These are phyloP conservation scores for Hipparchia sbordonii DNA, from an alignment of 2,888 invertebrate species.

Conservation along the genomic window DNA sequence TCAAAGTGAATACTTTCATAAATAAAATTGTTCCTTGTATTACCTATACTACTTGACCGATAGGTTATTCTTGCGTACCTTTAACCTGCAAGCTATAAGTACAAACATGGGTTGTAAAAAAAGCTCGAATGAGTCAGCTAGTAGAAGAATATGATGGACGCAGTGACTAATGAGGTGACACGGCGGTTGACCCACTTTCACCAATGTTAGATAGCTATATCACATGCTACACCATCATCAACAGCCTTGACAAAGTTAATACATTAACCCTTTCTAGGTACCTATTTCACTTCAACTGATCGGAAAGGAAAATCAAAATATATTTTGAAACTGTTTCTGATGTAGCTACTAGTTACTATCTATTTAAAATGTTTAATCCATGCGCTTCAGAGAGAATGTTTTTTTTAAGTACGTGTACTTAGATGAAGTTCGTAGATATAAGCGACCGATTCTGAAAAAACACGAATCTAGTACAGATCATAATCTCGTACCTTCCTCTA, in stretches of 20 bases:
- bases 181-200: slow-evolving; percentile 8
- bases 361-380: no score
- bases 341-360: no score
- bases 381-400: no score
- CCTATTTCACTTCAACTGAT: neutral
- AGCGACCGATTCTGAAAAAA: no score
- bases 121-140: neutral
- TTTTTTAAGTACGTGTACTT: no score
- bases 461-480: no score
- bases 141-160: neutral
- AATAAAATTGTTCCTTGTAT: neutral
- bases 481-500: no score
- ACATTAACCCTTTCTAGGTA: neutral
- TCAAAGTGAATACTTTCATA: neutral
- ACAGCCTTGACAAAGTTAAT: neutral
- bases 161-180: slow-evolving; percentile 4
- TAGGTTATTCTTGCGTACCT: neutral
- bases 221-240: neutral
- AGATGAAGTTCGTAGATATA: no score
- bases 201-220: slow-evolving; percentile 2
- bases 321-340: no score
- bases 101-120: neutral
- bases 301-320: neutral
- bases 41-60: neutral
- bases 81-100: neutral